Evolutionary conservation across 2,797 vertebrate species (phyloP), one percentile per base, ranked within the genome.

Genomic region (Alcedo atthis): DNA sequence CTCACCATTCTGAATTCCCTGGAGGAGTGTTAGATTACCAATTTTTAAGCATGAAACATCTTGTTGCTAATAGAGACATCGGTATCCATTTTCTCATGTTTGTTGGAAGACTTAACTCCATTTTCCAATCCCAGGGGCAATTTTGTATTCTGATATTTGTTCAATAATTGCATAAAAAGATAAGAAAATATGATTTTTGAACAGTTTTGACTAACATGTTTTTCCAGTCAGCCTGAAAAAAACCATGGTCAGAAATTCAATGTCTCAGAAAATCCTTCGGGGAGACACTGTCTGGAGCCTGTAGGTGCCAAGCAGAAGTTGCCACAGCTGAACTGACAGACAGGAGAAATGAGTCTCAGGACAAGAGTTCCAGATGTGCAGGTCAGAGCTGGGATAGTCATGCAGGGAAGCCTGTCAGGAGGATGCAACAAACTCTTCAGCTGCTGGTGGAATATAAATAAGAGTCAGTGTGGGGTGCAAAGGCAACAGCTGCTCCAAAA

Each of bases 31-130:
- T 92, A 71, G 49, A 71, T 95, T 93, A 61, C 81, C 77, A 15
- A 20, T 92, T 95, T 89, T 81, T 51, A 78, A 87, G 90, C 82
- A 92, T 49, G 91, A 89, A 87, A 85, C 67, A 11, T 89, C 93
- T 87, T 91, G 82, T 78, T 89, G 88, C 87, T 95, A 95, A 93
- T 86, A 96, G 94, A 92, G 89, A 94, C 49, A 12, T 93, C 26
- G 12, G 63, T 58, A 93, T 89, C 85, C 82, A 87, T 94, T 96
- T 94, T 70, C 84, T 93, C 45, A 1, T 92, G 88, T 87, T 94
- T 92, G 80, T 63, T 84, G 88, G 71, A 81, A 87, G 84, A 86
- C 88, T 86, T 92, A 94, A 92, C 96, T 96, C 91, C 80, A 37
- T 94, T 90, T 88, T 61, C 59, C 62, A 63, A 4, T 89, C 90